Conservation (phyloP, 2,797 vertebrate species). For the Acrocephalus scirpaceus region DNA sequence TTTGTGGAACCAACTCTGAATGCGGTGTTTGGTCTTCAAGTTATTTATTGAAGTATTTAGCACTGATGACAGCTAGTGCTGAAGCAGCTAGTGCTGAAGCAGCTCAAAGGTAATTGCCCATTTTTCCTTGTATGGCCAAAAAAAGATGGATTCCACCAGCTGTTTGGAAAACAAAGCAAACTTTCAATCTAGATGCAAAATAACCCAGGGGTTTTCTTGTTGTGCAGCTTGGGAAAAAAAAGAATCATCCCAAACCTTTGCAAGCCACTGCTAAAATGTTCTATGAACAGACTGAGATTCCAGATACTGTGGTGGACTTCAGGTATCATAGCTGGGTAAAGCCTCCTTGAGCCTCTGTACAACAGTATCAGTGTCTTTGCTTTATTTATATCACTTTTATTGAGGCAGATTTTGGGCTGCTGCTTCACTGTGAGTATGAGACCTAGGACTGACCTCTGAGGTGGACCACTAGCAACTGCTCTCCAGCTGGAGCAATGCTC, state of each 20-base stretch:
- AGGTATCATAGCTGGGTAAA: not conserved
- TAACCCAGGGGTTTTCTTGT: not conserved
- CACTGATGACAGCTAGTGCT: not conserved
- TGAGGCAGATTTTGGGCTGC: not conserved
- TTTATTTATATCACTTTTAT: not conserved
- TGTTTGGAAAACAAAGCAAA: conserved; percentile 14
- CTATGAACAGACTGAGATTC: not conserved
- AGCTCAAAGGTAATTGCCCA: not conserved
- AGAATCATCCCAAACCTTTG: not conserved
- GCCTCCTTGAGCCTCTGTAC: not conserved
- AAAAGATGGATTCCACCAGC: not conserved
- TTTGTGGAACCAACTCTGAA: conserved; percentile 24
- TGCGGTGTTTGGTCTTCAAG: not conserved
- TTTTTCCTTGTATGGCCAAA: not conserved
- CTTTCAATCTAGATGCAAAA: not conserved
- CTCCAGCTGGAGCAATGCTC: not conserved
- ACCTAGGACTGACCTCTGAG: not conserved
- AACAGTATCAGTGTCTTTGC: not conserved
- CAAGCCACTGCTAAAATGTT: not conserved
- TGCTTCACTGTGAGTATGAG: not conserved
- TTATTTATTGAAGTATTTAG: conserved; percentile 20
- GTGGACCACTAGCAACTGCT: not conserved
- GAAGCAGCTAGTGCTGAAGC: conserved; percentile 7
- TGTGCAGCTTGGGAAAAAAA: not conserved
- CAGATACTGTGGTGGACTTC: not conserved